A percentile compares a stretch with the other conserved stretches of the same genome.
Conservation (phyloP, 2,797 vertebrate species). For the Loriculus beryllinus region DNA sequence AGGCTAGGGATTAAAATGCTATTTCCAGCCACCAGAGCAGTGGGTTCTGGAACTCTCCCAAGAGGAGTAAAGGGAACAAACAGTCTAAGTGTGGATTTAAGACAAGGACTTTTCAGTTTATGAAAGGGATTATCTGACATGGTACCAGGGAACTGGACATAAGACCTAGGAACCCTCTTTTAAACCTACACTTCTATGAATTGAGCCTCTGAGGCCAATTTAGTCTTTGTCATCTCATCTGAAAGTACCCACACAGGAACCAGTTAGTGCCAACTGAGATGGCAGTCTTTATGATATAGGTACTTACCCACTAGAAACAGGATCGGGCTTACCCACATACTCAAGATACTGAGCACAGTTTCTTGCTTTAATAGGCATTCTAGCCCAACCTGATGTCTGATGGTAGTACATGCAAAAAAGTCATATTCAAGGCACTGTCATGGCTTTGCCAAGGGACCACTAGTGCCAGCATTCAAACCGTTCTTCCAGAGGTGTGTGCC, state of each 20-base stretch:
- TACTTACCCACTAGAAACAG: neutral
- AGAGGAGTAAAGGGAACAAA: slow-evolving; percentile 58
- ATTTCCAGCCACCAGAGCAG: slow-evolving; percentile 57
- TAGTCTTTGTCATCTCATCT: neutral
- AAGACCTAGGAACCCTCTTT: slow-evolving; percentile 10
- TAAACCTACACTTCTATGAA: neutral
- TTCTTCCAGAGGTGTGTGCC: neutral
- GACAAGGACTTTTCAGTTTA: slow-evolving; percentile 63
- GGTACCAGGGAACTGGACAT: slow-evolving; percentile 31
- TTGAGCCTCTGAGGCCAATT: neutral
- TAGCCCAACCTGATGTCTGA: neutral
- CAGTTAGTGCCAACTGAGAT: neutral
- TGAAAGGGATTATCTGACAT: slow-evolving; percentile 61
- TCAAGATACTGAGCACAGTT: neutral
- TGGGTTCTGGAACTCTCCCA: slow-evolving; percentile 67
- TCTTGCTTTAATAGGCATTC: neutral
- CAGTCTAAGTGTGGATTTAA: slow-evolving; percentile 63
- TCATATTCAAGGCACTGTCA: neutral
- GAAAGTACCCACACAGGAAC: neutral
- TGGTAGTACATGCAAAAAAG: neutral
- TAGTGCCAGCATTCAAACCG: rapidly evolving
- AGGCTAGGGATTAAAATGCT: slow-evolving; percentile 62
- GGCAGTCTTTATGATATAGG: neutral
- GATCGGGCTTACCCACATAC: neutral
- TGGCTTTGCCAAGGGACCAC: neutral